phyloP scores from a whole-genome alignment of 2,888 invertebrate species.

The Drosophila formosana region DNA sequence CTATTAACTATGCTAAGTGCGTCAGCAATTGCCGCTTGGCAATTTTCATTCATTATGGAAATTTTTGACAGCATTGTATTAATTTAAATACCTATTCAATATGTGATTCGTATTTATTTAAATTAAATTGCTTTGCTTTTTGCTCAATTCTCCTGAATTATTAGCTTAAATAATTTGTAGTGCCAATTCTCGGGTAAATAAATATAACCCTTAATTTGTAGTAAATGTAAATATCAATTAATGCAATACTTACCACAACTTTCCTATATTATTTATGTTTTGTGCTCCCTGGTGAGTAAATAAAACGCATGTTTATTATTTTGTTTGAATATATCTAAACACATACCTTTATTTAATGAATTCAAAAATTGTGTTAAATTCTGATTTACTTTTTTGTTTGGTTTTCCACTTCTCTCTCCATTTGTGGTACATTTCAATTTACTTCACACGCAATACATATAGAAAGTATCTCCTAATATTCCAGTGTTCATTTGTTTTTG shows the following conservation, averaged over 20 bases:
- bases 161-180: not conserved
- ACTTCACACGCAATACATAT: constrained; percentile 60
- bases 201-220: not conserved
- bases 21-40: constrained; percentile 8
- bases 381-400: constrained; percentile 67
- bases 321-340: constrained; percentile 84
- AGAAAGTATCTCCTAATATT: constrained; percentile 66
- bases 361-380: constrained; percentile 83
- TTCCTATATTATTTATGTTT: no score
- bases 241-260: not conserved
- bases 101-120: not conserved
- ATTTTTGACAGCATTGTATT: constrained; percentile 1
- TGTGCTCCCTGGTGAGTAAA: constrained; percentile 2
- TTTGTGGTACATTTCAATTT: constrained; percentile 65
- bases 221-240: not conserved
- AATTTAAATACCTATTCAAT: not conserved
- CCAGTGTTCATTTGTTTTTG: constrained; percentile 44
- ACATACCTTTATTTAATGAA: constrained; percentile 84
- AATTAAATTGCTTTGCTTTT: not conserved
- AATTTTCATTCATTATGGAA: constrained; percentile 10
- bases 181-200: not conserved
- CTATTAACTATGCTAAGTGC: constrained; percentile 20
- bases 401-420: constrained; percentile 42
- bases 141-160: not conserved
- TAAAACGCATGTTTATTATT: constrained; percentile 39